Conservation (phyloP, 2,797 vertebrate genomes). For the Macropus fuliginosus region DNA sequence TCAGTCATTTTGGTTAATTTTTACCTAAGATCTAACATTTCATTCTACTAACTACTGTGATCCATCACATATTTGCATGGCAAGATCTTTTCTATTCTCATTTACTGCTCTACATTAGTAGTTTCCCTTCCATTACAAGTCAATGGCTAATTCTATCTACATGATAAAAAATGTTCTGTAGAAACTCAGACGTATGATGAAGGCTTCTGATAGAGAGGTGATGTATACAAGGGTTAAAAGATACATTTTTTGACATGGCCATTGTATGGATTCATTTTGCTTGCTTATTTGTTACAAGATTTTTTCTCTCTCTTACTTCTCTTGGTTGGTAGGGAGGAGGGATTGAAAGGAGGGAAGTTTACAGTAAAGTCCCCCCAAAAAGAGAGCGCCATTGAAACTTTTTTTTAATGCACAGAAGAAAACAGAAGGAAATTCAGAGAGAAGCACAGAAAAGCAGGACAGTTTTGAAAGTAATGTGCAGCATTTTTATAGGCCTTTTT, state of each 20-base stretch:
- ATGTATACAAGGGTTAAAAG: neutral
- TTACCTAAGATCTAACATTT: constrained; percentile 1
- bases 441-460: neutral
- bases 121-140: neutral
- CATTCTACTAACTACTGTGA: neutral
- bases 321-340: neutral
- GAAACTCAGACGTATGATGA: neutral
- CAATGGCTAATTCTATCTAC: neutral
- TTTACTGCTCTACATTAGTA: neutral
- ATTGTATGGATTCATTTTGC: neutral
- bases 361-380: neutral
- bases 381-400: neutral
- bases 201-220: neutral
- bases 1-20: neutral
- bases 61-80: no score
- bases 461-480: neutral
- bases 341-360: neutral
- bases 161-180: neutral
- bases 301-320: neutral
- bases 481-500: neutral
- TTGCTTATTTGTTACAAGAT: neutral
- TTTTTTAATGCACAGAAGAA: neutral
- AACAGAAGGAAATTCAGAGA: neutral
- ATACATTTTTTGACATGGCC: neutral
- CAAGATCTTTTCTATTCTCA: neutral